Conservation (phyloP, 1,140 invertebrate species). For the Chrysomallon squamiferum region DNA sequence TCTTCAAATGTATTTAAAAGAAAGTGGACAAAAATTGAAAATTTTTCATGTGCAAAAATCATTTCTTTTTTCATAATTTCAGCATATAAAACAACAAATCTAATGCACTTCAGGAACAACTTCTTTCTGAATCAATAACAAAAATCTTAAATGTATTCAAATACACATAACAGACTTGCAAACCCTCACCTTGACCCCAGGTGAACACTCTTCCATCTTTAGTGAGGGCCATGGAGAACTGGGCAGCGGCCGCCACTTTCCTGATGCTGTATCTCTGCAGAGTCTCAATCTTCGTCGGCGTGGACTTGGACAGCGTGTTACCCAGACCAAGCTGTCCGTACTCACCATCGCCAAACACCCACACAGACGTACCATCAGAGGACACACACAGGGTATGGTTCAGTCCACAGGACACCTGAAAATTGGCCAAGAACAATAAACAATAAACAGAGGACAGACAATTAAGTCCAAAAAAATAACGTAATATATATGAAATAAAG, state of each 20-base stretch:
- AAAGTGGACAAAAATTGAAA: too few species aligned
- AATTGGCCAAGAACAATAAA: constrained; percentile 30
- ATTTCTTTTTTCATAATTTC: too few species aligned
- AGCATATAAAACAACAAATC: too few species aligned
- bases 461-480: too few species aligned
- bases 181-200: constrained; percentile 67
- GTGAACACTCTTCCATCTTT: constrained; percentile 70
- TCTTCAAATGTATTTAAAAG: too few species aligned
- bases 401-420: constrained; percentile 70
- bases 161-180: too few species aligned
- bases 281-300: constrained; percentile 66
- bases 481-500: too few species aligned
- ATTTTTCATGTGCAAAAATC: too few species aligned
- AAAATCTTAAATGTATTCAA: too few species aligned
- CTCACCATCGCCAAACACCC: constrained; percentile 75
- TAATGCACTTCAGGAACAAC: too few species aligned
- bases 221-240: constrained; percentile 73
- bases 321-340: constrained; percentile 74
- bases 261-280: constrained; percentile 69
- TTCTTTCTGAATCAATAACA: too few species aligned
- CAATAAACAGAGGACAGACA: background rate
- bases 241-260: constrained; percentile 72
- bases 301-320: constrained; percentile 67
- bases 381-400: constrained; percentile 74
- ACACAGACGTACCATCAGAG: constrained; percentile 69